These are phyloP conservation scores for Osmerus mordax DNA, from an alignment of 2,113 vertebrate species.

Conservation along the genomic window DNA sequence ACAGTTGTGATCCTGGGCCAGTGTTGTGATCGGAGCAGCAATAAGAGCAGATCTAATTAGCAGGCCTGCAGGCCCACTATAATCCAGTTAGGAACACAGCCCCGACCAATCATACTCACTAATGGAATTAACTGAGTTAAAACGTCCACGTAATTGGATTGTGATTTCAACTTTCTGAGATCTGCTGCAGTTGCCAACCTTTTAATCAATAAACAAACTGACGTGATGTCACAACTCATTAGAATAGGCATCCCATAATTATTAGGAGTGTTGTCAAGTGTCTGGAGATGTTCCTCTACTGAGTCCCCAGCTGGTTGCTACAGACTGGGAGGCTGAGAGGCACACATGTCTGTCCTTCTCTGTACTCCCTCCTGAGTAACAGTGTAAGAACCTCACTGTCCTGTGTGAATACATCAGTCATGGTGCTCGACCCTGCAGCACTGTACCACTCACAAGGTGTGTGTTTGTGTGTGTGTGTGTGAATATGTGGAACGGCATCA, in stretches of 20 bases:
- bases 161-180: slow-evolving; percentile 38
- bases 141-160: slow-evolving; percentile 49
- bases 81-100: slow-evolving; percentile 57
- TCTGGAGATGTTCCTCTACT: background rate
- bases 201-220: slow-evolving; percentile 47
- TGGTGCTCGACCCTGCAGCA: too few relatives aligned
- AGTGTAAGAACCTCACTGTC: too few relatives aligned
- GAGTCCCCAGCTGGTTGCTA: slow-evolving; percentile 2
- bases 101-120: slow-evolving; percentile 54
- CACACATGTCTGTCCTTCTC: too few relatives aligned
- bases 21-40: slow-evolving; percentile 32
- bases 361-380: too few relatives aligned
- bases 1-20: slow-evolving; percentile 44
- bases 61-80: slow-evolving; percentile 44
- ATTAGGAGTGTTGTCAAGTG: slow-evolving; percentile 21
- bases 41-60: slow-evolving; percentile 55
- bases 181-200: slow-evolving; percentile 30
- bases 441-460: too few relatives aligned
- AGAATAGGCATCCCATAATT: slow-evolving; percentile 32
- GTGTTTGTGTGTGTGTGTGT: too few relatives aligned
- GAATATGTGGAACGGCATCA: too few relatives aligned
- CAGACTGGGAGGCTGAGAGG: too few relatives aligned
- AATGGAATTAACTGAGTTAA: slow-evolving; percentile 56
- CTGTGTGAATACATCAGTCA: too few relatives aligned
- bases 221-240: slow-evolving; percentile 40